Evolutionary conservation across 1,140 invertebrate genomes (phyloP).

Genomic region (fruit fly (Drosophila melanogaster)): Release_6_plus_ISO1_MT NT_033777.3:12330001-12330500

Average conservation of each 20-base stretch:
- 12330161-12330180: slow-evolving; percentile 13
- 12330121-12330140: slow-evolving; percentile 6
- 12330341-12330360: slow-evolving; percentile 32
- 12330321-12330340: slow-evolving; percentile 33
- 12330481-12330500: too few species aligned
- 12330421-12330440: too few species aligned
- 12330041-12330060: slow-evolving; percentile 84
- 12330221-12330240: slow-evolving; percentile 84
- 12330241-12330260: slow-evolving; percentile 84
- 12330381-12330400: slow-evolving; percentile 22
- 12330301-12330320: neutral
- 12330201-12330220: slow-evolving; percentile 65
- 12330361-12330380: slow-evolving; percentile 69
- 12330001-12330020: slow-evolving; percentile 84
- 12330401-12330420: too few species aligned
- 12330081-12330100: slow-evolving; percentile 11
- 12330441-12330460: too few species aligned
- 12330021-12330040: slow-evolving; percentile 83
- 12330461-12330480: too few species aligned
- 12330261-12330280: slow-evolving; percentile 76
- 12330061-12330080: slow-evolving; percentile 30
- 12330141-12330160: slow-evolving; percentile 4
- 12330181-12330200: slow-evolving; percentile 42
- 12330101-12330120: slow-evolving; percentile 12
- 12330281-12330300: slow-evolving; percentile 36